A percentile compares a stretch with the other conserved stretches of the same genome.
phyloP scores from a whole-genome alignment of 2,113 vertebrate species.

The Anolis carolinensis region DNA sequence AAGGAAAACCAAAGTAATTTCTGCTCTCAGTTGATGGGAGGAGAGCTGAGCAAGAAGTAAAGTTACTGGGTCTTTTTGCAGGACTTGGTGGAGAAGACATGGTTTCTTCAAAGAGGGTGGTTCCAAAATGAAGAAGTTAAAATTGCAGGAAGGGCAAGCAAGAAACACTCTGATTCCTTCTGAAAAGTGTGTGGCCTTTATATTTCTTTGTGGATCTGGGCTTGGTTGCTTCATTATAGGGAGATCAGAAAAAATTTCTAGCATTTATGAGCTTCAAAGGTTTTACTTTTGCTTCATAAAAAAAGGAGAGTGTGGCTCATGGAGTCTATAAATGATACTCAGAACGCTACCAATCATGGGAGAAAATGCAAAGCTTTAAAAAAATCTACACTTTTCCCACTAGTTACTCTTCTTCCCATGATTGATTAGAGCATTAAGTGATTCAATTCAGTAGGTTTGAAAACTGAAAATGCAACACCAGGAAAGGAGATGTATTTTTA shows the following conservation, averaged over 20 bases:
- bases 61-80: conserved; percentile 12
- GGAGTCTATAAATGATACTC: conserved; percentile 42
- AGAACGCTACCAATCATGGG: conserved; percentile 50
- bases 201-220: not conserved
- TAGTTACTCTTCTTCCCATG: not conserved
- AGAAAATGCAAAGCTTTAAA: conserved; percentile 52
- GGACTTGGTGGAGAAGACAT: conserved; percentile 36
- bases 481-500: not conserved
- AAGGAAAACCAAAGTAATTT: not conserved
- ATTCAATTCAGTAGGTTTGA: not conserved
- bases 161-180: not conserved
- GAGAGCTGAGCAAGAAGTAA: not conserved
- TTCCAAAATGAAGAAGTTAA: not conserved
- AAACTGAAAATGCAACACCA: not conserved
- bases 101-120: not conserved
- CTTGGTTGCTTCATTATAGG: conserved; percentile 45
- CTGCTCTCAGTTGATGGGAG: not conserved
- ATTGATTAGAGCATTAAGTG: not conserved
- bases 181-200: not conserved
- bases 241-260: conserved; percentile 15
- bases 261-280: conserved; percentile 72
- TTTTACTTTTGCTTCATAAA: conserved; percentile 56
- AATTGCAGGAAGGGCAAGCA: not conserved
- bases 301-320: conserved; percentile 59
- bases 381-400: not conserved